These are phyloP conservation scores for Calameuta idolon DNA, from an alignment of 2,888 invertebrate species.

Conservation along the genomic window DNA sequence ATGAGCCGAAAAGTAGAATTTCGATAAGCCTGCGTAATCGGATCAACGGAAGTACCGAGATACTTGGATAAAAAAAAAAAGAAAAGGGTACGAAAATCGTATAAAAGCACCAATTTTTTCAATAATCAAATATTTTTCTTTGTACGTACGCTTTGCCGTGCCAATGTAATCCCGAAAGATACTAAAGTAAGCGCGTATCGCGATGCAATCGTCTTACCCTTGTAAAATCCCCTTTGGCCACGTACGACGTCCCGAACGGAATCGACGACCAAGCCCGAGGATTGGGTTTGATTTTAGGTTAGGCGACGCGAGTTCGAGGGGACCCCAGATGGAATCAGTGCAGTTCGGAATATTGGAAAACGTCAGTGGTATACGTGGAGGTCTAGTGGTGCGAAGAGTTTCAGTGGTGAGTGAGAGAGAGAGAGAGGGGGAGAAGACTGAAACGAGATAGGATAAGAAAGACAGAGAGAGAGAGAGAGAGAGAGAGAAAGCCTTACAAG, in stretches of 20 bases:
- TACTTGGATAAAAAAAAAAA: not conserved
- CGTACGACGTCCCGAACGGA: not conserved
- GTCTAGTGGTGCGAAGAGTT: conserved; percentile 32
- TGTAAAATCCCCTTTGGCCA: not conserved
- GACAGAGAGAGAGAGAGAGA: conserved; percentile 41
- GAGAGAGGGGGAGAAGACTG: not conserved
- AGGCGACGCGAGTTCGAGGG: conserved; percentile 35
- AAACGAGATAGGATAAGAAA: not conserved
- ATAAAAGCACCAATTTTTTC: not conserved
- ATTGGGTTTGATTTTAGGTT: not conserved
- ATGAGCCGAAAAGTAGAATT: not conserved
- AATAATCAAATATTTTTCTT: not conserved
- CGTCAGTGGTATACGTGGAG: conserved; percentile 33
- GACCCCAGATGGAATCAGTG: conserved; percentile 62
- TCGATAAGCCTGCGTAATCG: not conserved
- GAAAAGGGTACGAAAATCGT: not conserved
- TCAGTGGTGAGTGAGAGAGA: not conserved
- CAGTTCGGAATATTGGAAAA: conserved; percentile 64
- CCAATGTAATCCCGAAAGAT: not conserved
- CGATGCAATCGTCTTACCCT: not conserved
- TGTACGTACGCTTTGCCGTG: not conserved
- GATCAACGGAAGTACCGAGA: not conserved
- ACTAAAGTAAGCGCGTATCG: not conserved
- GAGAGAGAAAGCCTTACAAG: conserved; percentile 34
- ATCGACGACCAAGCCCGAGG: not conserved